Percentiles rank a stretch among this genome's conserved stretches.
Conservation (phyloP, 2,888 invertebrate species). For the Lordiphosa andalusiaca region DNA sequence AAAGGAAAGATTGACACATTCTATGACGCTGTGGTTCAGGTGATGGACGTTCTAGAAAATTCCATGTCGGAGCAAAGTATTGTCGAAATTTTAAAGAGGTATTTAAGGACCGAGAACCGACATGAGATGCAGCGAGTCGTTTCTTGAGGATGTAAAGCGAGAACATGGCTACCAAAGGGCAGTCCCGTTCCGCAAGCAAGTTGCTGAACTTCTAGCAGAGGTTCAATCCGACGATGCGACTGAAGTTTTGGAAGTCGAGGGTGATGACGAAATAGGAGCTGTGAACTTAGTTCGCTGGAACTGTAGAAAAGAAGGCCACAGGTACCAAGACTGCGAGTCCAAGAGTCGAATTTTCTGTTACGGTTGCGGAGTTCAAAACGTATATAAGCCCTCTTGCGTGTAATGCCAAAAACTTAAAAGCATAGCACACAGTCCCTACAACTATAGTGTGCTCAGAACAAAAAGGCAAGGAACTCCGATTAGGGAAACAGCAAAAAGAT, state of each 20-base stretch:
- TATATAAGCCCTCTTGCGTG: background rate
- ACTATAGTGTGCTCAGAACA: background rate
- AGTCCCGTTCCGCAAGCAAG: background rate
- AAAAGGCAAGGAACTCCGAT: no score
- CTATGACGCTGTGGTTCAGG: background rate
- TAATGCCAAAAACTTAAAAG: background rate
- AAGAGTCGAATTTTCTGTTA: background rate
- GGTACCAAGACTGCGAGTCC: background rate
- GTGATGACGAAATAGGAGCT: background rate
- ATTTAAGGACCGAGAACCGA: background rate
- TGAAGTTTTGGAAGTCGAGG: background rate
- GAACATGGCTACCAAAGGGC: background rate
- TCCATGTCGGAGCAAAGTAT: background rate
- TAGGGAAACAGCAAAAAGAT: no score
- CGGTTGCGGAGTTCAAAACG: background rate
- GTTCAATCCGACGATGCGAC: background rate
- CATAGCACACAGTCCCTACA: background rate
- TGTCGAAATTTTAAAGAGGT: background rate
- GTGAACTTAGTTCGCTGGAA: slow-evolving; percentile 1
- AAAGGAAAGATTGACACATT: background rate
- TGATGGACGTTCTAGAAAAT: slow-evolving; percentile 1
- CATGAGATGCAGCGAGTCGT: slow-evolving; percentile 1
- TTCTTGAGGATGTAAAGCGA: background rate
- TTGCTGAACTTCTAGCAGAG: background rate
- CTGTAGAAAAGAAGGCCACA: background rate